These are phyloP conservation scores for Eleginops maclovinus DNA, from an alignment of 2,113 vertebrate genomes.

Conservation along the genomic window DNA sequence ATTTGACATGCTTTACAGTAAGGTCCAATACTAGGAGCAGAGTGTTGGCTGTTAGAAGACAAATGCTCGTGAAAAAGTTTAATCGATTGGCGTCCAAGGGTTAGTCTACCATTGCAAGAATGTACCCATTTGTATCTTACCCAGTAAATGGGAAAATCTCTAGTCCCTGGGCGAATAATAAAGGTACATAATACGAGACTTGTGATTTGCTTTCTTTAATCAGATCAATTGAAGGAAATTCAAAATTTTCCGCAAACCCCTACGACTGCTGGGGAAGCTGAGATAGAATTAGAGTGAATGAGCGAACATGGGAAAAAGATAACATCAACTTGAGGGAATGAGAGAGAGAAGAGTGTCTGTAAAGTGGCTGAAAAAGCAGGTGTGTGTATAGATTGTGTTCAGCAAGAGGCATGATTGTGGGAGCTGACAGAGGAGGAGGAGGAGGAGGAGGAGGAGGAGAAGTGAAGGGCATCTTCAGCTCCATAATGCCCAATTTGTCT, in stretches of 20 bases:
- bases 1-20: neutral
- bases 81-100: neutral
- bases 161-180: neutral
- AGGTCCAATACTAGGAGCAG: neutral
- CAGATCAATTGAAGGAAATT: neutral
- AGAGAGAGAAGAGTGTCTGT: neutral
- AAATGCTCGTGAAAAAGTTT: neutral
- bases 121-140: neutral
- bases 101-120: neutral
- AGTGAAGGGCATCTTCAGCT: slow-evolving; percentile 60
- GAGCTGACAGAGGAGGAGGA: slow-evolving; percentile 4
- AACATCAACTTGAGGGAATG: slow-evolving; percentile 27
- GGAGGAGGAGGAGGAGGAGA: slow-evolving; percentile 28
- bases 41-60: neutral
- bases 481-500: slow-evolving; percentile 51
- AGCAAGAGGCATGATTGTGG: slow-evolving; percentile 16
- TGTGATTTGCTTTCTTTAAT: neutral
- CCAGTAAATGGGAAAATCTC: neutral
- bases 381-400: slow-evolving; percentile 48
- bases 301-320: slow-evolving; percentile 18
- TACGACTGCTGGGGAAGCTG: neutral
- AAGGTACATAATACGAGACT: neutral
- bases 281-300: slow-evolving; percentile 29
- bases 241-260: neutral
- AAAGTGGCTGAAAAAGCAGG: slow-evolving; percentile 3